Evolutionary conservation across 2,113 vertebrate genomes (phyloP).

Genomic region (Engraulis encrasicolus): DNA sequence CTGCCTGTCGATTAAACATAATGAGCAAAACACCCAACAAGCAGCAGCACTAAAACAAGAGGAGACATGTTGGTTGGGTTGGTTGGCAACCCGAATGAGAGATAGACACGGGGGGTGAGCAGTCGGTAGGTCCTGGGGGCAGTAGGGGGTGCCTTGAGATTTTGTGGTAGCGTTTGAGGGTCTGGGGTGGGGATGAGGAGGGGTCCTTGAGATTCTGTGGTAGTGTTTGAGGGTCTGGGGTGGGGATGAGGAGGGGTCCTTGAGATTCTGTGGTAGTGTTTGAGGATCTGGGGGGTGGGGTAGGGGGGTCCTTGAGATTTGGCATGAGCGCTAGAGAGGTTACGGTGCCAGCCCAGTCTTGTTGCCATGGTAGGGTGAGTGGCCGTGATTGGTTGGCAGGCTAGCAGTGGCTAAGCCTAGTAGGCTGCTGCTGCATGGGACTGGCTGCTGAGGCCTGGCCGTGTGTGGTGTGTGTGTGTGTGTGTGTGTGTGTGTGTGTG

Average conservation of each 20-base stretch:
- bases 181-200: background rate
- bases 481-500: no score
- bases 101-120: background rate
- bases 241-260: background rate
- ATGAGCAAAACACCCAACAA: background rate
- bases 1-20: no score
- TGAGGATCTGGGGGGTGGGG: no score
- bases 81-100: background rate
- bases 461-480: no score
- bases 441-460: background rate
- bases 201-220: background rate
- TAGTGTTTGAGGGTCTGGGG: background rate
- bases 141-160: background rate
- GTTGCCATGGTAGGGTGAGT: background rate
- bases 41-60: background rate
- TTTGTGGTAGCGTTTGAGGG: background rate
- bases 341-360: background rate
- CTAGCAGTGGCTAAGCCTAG: background rate
- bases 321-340: background rate
- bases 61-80: background rate
- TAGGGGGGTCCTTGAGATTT: background rate
- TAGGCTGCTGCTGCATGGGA: background rate
- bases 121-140: background rate
- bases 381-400: slow-evolving; percentile 4
- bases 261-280: no score